phyloP scores from a whole-genome alignment of 2,888 invertebrate genomes.

The Allacma fusca region DNA sequence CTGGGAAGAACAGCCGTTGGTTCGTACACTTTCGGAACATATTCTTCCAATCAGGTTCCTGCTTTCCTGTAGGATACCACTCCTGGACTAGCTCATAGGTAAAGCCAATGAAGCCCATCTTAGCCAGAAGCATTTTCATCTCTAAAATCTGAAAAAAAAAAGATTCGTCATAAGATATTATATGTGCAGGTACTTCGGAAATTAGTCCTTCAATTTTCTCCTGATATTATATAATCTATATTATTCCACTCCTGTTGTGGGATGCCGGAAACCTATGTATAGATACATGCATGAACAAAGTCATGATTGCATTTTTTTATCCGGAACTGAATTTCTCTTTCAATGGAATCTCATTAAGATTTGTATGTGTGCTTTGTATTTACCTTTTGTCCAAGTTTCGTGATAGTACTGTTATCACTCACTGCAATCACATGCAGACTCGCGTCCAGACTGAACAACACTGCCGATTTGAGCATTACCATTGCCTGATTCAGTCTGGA shows the following conservation, averaged over 20 bases:
- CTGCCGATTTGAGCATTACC: slow-evolving; percentile 33
- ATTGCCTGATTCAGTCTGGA: slow-evolving; percentile 14
- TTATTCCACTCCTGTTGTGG: too few species aligned
- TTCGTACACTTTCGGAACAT: slow-evolving; percentile 5
- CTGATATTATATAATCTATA: too few species aligned
- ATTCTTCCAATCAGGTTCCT: not conserved
- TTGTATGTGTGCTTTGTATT: not conserved
- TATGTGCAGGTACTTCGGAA: too few species aligned
- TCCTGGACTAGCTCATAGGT: not conserved
- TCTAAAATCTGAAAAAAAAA: not conserved
- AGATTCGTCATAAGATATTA: too few species aligned
- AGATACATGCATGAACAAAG: too few species aligned
- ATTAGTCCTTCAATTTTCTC: too few species aligned
- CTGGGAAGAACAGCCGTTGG: slow-evolving; percentile 19
- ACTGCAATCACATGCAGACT: slow-evolving; percentile 27
- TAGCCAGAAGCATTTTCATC: not conserved
- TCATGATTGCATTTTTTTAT: too few species aligned
- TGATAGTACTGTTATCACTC: slow-evolving; percentile 9
- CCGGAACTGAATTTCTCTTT: not conserved
- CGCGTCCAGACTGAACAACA: slow-evolving; percentile 29
- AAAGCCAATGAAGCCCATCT: not conserved
- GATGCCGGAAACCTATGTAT: too few species aligned
- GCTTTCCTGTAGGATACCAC: not conserved
- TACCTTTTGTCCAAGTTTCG: slow-evolving; percentile 7
- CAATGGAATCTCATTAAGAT: not conserved